Percentiles rank a stretch among this genome's conserved stretches.
Evolutionary conservation across 2,888 invertebrate genomes (phyloP).

Genomic region (Eristalis intricaria): DNA sequence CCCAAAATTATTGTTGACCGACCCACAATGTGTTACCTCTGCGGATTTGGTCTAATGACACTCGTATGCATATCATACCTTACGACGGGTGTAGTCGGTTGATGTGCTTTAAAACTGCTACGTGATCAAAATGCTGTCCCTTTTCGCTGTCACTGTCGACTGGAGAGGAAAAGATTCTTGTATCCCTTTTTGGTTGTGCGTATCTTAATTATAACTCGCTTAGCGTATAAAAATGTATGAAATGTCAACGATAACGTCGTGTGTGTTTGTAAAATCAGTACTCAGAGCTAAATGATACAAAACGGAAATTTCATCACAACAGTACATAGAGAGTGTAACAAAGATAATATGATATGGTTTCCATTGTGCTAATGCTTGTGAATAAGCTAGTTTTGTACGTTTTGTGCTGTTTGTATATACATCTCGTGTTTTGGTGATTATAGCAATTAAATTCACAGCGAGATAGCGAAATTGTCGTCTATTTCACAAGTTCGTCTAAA

Average conservation of each 20-base stretch:
- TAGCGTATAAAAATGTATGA: constrained; percentile 26
- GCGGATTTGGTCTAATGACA: constrained; percentile 46
- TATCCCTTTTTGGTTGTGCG: constrained; percentile 27
- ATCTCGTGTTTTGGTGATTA: constrained; percentile 25
- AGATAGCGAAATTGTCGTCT: constrained; percentile 38
- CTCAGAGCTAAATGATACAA: constrained; percentile 52
- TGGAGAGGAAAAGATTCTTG: constrained; percentile 33
- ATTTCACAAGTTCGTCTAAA: constrained; percentile 39
- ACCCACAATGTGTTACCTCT: constrained; percentile 50
- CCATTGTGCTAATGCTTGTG: constrained; percentile 42
- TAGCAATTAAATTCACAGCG: constrained; percentile 25
- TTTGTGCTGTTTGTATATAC: neutral
- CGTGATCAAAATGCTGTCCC: constrained; percentile 39
- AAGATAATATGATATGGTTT: constrained; percentile 39
- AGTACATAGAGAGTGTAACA: constrained; percentile 14
- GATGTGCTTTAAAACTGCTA: constrained; percentile 55
- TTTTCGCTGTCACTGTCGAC: constrained; percentile 28
- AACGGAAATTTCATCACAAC: constrained; percentile 23
- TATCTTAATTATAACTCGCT: constrained; percentile 69
- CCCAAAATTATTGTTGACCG: constrained; percentile 37
- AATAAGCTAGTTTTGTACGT: constrained; percentile 47
- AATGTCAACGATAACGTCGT: constrained; percentile 64
- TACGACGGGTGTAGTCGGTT: constrained; percentile 47
- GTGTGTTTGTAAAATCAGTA: constrained; percentile 52
- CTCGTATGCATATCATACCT: constrained; percentile 15